Base-by-base conservation (phyloP, 2,797 vertebrate species). In the Sebastes jordani region DNA sequence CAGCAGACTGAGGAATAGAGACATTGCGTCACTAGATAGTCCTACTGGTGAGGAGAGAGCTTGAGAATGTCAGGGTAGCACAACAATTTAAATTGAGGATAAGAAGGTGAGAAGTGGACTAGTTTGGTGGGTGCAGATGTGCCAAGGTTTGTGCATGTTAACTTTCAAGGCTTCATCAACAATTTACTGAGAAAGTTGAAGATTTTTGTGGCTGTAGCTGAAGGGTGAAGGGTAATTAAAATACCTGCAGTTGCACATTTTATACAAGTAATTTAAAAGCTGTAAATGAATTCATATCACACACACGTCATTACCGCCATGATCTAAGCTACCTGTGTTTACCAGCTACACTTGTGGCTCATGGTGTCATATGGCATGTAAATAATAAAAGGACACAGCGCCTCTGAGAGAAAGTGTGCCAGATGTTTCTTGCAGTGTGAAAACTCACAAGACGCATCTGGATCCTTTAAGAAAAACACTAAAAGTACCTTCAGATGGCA, bases 1-100 rank as follows among this genome's bases (percentile, higher is more conserved):
- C 74, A 71, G 78, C 63, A 75, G 66, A 91, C 90, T 90, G 87
- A 85, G 46, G 62, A 79, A 79, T 62, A 38, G 84, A 93, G 78
- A 88, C 86, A 73, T 85, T 89, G 88, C 66, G 34, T 91, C 29
- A 54, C n/a, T n/a, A 80, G 42, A 54, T 34, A 65, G 55, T 67
- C 60, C 52, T 59, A 6, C 30, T 25, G 58, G 7, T 54, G 11
- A 60, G 6, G n/a, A 46, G 46, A 5, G 18, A 56, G 46, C 36
- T 29, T 11, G 55, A 7, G 14, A 60, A 23, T 30, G 22, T 11
- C 25, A 20, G 22, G 9, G 20, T n/a, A 54, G n/a, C n/a, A n/a
- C n/a, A 22, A 22, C 49, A 54, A 22, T 23, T 23, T 30, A 60
- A 60, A 11, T 5, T 60, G 27, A 30, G 27, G 27, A 30, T 60